Base-by-base conservation (phyloP, 2,113 vertebrate species). In the Erythrolamprus reginae region DNA sequence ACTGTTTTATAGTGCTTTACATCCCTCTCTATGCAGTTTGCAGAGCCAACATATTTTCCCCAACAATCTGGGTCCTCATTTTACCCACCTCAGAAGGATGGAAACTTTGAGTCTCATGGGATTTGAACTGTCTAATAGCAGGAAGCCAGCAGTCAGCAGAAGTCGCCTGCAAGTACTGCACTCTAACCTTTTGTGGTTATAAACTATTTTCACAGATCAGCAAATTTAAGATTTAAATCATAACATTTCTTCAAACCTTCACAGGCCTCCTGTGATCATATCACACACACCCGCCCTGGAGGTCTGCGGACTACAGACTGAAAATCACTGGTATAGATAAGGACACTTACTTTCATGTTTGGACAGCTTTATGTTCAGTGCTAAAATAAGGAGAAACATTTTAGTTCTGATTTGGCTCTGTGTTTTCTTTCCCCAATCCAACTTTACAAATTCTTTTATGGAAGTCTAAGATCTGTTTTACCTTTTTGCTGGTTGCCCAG, bases 211-310 rank as follows among this genome's bases (percentile, higher is more conserved):
- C 56, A 28, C 3, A 4, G 56, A 61, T 12, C 28, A 61, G 12
- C 58, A 61, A n/a, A 61, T 4, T 61, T 4, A 61, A 61, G 12
- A n/a, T 61, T 61, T 61, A 61, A 61, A 61, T 12, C 10, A n/a
- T n/a, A 61, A 13, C 26, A 61, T 61, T 61, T 61, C 26, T 28
- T 61, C 58, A 61, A 61, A 13, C 28, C 58, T n/a, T 13, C 1
- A 3, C 4, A 61, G 28, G 13, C 10, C 58, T n/a, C 28, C 58
- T 61, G 10, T 13, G 10, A 61, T n/a, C 10, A 61, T 1, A 13
- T 61, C 4, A 55, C 47, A 0, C 51, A 0, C 4, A 10, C 1
- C 10, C 1, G 4, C 58, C 58, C 10, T 28, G 5, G 4, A n/a
- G 58, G 23, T 61, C 58, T 4, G 10, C 0, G 4, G 58, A 61